These are phyloP conservation scores for Stenodera caucasica DNA, from an alignment of 2,888 invertebrate species.

Conservation along the genomic window DNA sequence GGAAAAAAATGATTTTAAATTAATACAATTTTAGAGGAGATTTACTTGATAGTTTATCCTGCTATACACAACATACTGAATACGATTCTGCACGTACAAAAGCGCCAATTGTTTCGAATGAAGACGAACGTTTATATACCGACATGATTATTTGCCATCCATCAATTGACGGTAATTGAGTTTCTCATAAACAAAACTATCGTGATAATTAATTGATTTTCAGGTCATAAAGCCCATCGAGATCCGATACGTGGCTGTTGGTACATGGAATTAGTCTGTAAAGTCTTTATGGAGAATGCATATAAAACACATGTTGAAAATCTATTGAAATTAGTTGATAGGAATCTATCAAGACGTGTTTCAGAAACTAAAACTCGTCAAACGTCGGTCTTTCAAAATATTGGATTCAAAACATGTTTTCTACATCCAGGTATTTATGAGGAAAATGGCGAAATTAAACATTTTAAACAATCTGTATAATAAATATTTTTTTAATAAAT, in stretches of 20 bases:
- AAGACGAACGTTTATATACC: constrained; percentile 17
- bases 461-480: constrained; percentile 9
- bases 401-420: constrained; percentile 67
- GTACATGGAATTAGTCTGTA: constrained; percentile 70
- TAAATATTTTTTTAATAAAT: constrained; percentile 5
- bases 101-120: constrained; percentile 10
- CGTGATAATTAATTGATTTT: constrained; percentile 16
- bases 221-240: constrained; percentile 64
- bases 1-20: neutral
- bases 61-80: constrained; percentile 22
- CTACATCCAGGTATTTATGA: constrained; percentile 68
- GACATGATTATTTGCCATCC: constrained; percentile 26
- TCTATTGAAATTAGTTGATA: constrained; percentile 65
- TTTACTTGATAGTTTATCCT: constrained; percentile 38
- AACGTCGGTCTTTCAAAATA: constrained; percentile 65
- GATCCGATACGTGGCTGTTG: constrained; percentile 65
- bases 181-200: neutral
- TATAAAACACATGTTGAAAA: constrained; percentile 64
- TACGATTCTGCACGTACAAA: constrained; percentile 16
- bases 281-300: constrained; percentile 66
- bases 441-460: constrained; percentile 36
- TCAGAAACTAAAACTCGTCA: constrained; percentile 53
- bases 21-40: constrained; percentile 44
- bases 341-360: constrained; percentile 53
- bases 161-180: constrained; percentile 14